Evolutionary conservation across 2,797 vertebrate species (phyloP), one percentile per base, ranked within the genome.

Genomic region (Oreortyx pictus): DNA sequence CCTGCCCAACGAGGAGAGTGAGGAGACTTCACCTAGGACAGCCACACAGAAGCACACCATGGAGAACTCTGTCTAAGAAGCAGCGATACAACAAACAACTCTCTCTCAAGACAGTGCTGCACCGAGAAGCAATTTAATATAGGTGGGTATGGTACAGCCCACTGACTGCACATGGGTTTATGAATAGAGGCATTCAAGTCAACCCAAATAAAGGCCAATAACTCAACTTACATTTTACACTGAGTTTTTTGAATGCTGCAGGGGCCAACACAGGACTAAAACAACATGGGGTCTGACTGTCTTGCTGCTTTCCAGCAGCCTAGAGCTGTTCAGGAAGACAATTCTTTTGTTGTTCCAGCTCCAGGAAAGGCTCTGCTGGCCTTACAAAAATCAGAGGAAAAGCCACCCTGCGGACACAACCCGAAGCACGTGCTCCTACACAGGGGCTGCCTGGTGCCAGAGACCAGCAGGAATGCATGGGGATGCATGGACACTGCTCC

Each of bases 181-280:
- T 96, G 94, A 96, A 96, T 96, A 81, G 91, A 84, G 54, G 83
- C 92, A 96, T 96, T 96, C 93, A 95, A 85, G 81, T 54, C 92
- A 88, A 90, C 62, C 78, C 81, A 93, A 95, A 95, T 93, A 95
- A 96, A 96, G 91, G 76, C 92, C 46, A 77, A 41, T 82, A 91
- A 90, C 75, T 85, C 87, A 70, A 83, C 76, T 68, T 76, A 66
- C 13, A 44, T 94, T 88, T 89, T 80, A 80, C 46, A 84, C 82
- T 12, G 54, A 78, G 52, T 89, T 92, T 91, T 92, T 50, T 91
- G 57, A 86, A 90, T n/a, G 91, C 64, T 77, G 82, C 17, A 92
- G 83, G 61, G 88, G 76, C 92, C 86, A 88, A 88, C 33, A 35
- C 1, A 0, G 41, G 49, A 91, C 79, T 92, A 66, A 94, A 94